phyloP scores from a whole-genome alignment of 2,888 invertebrate species.

The Caenorhabditis imperialis region DNA sequence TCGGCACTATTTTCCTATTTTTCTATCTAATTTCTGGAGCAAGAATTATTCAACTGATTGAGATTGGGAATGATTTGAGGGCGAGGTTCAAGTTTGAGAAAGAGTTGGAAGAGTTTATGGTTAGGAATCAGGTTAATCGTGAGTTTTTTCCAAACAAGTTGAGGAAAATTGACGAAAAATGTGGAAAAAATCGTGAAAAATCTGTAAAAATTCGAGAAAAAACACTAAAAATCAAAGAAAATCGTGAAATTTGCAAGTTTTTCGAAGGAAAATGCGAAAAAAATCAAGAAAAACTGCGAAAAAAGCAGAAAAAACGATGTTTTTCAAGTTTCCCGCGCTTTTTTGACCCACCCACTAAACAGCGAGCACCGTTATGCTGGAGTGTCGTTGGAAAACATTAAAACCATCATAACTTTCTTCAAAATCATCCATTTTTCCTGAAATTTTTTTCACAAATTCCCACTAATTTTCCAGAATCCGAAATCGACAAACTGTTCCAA shows the following conservation, averaged over 20 bases:
- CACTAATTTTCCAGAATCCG: conserved; percentile 68
- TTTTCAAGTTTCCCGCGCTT: neutral
- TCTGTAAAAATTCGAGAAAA: too few relatives aligned
- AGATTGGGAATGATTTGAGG: conserved; percentile 81
- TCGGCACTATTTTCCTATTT: conserved; percentile 64
- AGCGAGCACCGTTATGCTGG: too few relatives aligned
- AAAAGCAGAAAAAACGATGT: conserved; percentile 15
- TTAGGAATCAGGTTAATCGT: conserved; percentile 79
- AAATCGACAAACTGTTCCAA: conserved; percentile 70
- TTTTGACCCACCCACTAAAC: neutral
- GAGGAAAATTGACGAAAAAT: too few relatives aligned
- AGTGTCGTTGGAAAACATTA: too few relatives aligned
- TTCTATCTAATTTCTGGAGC: conserved; percentile 84
- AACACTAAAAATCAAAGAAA: too few relatives aligned
- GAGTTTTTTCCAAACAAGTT: conserved; percentile 7
- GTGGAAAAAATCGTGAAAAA: too few relatives aligned
- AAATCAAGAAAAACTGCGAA: conserved; percentile 5
- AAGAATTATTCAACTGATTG: conserved; percentile 84
- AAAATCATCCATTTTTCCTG: too few relatives aligned
- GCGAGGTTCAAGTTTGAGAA: conserved; percentile 81
- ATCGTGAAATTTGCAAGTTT: too few relatives aligned
- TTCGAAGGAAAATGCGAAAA: neutral
- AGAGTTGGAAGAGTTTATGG: conserved; percentile 83
- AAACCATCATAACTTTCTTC: too few relatives aligned
- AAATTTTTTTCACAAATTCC: too few relatives aligned